Evolutionary conservation across 2,888 invertebrate genomes (phyloP), one percentile per base, ranked within the genome.

Genomic region (Pandemis cinnamomeana): DNA sequence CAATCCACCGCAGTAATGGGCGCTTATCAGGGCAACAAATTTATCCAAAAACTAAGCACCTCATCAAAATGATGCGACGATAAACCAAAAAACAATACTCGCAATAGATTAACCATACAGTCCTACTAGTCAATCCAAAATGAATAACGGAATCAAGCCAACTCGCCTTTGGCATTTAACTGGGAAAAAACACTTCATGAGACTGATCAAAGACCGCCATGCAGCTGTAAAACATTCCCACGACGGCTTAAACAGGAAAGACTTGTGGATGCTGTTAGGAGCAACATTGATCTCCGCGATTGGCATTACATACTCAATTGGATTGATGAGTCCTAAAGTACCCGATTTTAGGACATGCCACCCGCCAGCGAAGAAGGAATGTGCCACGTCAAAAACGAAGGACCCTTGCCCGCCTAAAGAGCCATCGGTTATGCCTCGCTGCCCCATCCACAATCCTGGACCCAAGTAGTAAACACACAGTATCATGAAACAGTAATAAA

Each of bases 121-220:
- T 7, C 11, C 20, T 20, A 15, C 55, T 11, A 20, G 27, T 2
- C 20, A 10, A 58, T 27, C 20, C 48, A 68, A 68, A 62, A 82
- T 85, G 83, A 77, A 78, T 67, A 82, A 83, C 67, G 86, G 87
- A 13, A 84, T 88, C 44, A 91, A 91, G 77, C 91, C 92, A 2
- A 84, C 87, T 0, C 88, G 81, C 15, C 82, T 91, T 1, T 92
- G 90, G 90, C 78, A 84, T 48, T 76, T 81, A 2, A 90, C 89
- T 1, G 83, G 88, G 0, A 80, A 2, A 46, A 87, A 87, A 62
- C 82, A 88, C 53, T 81, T 85, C 7, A 64, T 68, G 8, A 80
- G 76, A 0, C 75, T 83, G 11, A 42, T 90, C 1, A 73, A 75
- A 0, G 78, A 86, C 8, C 81, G 82, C 5, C 6, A 78, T 0